Conservation (phyloP, 1,140 invertebrate species). For the Vollenhovia emeryi region DNA sequence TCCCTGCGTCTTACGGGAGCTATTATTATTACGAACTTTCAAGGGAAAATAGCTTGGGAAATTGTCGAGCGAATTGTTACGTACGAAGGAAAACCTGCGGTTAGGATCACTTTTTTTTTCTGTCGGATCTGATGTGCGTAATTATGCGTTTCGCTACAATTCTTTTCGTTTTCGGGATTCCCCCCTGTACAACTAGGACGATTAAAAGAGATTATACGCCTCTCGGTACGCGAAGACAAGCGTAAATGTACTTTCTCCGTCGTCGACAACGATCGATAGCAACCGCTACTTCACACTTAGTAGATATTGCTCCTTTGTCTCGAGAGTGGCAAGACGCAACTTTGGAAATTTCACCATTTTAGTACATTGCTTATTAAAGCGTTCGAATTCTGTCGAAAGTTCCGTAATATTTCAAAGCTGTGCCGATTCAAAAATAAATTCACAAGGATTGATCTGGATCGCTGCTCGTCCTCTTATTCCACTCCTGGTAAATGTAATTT, state of each 20-base stretch:
- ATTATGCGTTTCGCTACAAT: background rate
- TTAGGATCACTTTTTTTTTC: background rate
- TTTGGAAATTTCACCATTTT: background rate
- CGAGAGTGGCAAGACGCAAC: background rate
- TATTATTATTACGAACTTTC: background rate
- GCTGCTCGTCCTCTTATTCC: background rate
- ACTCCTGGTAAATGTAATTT: background rate
- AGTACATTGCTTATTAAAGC: background rate
- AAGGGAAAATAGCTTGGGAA: background rate
- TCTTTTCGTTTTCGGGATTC: slow-evolving; percentile 8
- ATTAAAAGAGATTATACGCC: background rate
- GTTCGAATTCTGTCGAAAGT: background rate
- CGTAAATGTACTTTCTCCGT: slow-evolving; percentile 35
- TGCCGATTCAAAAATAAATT: background rate
- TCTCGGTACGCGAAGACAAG: background rate
- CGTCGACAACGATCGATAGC: slow-evolving; percentile 21
- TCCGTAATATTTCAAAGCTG: background rate
- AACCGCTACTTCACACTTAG: background rate
- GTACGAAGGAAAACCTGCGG: background rate
- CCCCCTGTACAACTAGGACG: too few relatives aligned
- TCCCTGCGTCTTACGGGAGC: background rate
- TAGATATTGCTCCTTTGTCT: background rate
- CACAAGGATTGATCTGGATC: background rate
- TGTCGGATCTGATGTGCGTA: slow-evolving; percentile 1
- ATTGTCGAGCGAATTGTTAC: background rate